Evolutionary conservation across 2,797 vertebrate species (phyloP).

Genomic region (Myotis pilosus): DNA sequence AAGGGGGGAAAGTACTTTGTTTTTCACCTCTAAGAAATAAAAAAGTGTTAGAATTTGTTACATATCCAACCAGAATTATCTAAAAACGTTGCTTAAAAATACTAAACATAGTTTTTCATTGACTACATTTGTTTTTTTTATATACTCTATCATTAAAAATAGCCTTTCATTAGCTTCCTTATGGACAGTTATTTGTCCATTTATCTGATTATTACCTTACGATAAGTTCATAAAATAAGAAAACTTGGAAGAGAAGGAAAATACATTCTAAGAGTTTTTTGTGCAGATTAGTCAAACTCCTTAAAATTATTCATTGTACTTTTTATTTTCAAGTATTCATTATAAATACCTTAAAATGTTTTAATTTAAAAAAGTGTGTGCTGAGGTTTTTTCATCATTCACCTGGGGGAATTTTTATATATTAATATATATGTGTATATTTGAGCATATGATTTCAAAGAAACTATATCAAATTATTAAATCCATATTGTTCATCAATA

Average conservation of each 20-base stretch:
- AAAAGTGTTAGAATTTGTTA: background rate
- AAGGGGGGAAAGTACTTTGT: background rate
- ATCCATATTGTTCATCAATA: background rate
- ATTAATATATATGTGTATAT: too few relatives aligned
- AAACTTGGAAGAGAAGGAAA: background rate
- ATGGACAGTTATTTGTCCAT: background rate
- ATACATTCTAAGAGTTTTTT: background rate
- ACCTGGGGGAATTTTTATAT: background rate
- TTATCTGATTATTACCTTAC: background rate
- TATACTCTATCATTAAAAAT: background rate
- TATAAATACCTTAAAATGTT: background rate
- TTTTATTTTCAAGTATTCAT: background rate
- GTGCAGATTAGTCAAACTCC: background rate
- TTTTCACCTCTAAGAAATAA: background rate
- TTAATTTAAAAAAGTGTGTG: background rate
- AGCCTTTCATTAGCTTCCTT: background rate
- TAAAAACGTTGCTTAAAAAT: background rate
- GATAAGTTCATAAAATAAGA: background rate
- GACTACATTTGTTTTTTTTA: background rate
- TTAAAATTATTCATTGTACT: background rate
- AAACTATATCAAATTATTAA: background rate
- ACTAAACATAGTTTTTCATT: background rate
- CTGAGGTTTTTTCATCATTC: background rate
- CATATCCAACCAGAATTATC: background rate
- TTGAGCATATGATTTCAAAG: background rate